Evolutionary conservation across 2,113 vertebrate genomes (phyloP).

Genomic region (Lagenorhynchus albirostris): DNA sequence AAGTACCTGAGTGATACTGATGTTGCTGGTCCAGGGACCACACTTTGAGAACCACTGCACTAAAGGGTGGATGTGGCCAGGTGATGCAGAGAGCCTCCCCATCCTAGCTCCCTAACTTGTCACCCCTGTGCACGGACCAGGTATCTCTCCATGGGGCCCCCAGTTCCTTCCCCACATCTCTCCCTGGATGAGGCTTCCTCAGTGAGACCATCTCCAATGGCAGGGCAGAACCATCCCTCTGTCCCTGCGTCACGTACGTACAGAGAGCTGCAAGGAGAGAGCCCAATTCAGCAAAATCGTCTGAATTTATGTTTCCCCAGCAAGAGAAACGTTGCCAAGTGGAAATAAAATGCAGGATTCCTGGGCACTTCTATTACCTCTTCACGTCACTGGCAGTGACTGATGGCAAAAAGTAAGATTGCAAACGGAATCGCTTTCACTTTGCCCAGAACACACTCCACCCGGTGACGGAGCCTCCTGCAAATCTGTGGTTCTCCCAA

Average conservation of each 20-base stretch:
- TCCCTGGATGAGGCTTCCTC: neutral
- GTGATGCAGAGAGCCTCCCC: neutral
- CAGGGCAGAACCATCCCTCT: neutral
- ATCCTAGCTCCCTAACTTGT: neutral
- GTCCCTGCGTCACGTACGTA: neutral
- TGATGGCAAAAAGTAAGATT: slow-evolving; percentile 74
- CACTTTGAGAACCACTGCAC: rapidly evolving
- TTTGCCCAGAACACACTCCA: slow-evolving; percentile 71
- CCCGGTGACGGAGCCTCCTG: neutral
- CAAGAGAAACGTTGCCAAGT: slow-evolving; percentile 72
- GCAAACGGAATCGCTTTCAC: slow-evolving; percentile 75
- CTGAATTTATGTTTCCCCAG: slow-evolving; percentile 71
- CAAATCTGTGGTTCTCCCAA: slow-evolving; percentile 33
- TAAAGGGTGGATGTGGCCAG: neutral
- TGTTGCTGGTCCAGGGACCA: too few species aligned
- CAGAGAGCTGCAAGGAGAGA: slow-evolving; percentile 29
- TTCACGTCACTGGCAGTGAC: slow-evolving; percentile 70
- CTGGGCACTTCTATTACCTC: slow-evolving; percentile 73
- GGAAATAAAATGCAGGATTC: slow-evolving; percentile 74
- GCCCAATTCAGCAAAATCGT: slow-evolving; percentile 67
- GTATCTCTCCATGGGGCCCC: neutral
- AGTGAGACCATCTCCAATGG: rapidly evolving
- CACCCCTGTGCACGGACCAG: neutral
- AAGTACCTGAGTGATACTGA: rapidly evolving
- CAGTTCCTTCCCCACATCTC: rapidly evolving